Evolutionary conservation across 2,113 vertebrate species (phyloP).

Genomic region (Protomyctophum bolini): DNA sequence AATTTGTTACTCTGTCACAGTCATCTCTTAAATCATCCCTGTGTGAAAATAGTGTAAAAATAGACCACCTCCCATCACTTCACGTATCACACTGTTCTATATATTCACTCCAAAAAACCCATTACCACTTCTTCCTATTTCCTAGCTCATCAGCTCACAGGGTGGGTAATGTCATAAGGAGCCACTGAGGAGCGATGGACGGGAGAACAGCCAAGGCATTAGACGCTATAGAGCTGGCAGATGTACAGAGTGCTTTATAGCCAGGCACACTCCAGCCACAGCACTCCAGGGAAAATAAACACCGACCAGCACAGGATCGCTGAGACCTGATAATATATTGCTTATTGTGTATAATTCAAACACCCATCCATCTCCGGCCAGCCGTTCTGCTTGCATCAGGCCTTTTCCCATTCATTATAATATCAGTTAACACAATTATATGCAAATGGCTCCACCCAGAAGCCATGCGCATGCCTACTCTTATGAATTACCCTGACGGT

Average conservation of each 20-base stretch:
- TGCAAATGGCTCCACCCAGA: constrained; percentile 79
- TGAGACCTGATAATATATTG: constrained; percentile 72
- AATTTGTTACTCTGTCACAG: constrained; percentile 7
- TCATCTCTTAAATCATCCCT: constrained; percentile 20
- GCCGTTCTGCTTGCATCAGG: constrained; percentile 76
- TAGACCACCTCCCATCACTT: not conserved
- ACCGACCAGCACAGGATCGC: constrained; percentile 50
- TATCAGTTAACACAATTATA: constrained; percentile 82
- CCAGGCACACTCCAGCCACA: constrained; percentile 13
- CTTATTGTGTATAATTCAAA: constrained; percentile 80
- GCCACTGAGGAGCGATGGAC: not conserved
- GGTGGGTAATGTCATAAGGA: not conserved
- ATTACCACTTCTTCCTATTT: constrained; percentile 21
- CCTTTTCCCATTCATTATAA: constrained; percentile 78
- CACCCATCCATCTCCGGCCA: constrained; percentile 72
- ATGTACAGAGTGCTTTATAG: constrained; percentile 46
- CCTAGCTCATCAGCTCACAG: constrained; percentile 13
- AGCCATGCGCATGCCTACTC: constrained; percentile 54
- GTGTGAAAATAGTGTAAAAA: not conserved
- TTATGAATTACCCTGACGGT: constrained; percentile 79
- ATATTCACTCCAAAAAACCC: constrained; percentile 15
- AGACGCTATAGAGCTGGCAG: constrained; percentile 17
- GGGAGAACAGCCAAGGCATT: not conserved
- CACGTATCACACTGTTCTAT: constrained; percentile 5
- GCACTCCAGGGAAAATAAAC: constrained; percentile 40